Conservation (phyloP, 1,140 invertebrate genomes). For the Atta colombica region DNA sequence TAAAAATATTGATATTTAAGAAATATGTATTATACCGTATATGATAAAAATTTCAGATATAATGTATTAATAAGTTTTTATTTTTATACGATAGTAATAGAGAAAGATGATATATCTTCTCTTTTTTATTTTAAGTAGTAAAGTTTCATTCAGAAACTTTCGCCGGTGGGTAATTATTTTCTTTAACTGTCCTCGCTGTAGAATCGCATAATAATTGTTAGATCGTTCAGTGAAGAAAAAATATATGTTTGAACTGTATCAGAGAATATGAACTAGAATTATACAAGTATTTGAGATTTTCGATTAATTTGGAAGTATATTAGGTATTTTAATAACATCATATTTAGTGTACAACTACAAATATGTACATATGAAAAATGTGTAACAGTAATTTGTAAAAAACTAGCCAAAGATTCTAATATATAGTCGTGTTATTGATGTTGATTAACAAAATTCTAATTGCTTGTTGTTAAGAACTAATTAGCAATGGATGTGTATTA, state of each 20-base stretch:
- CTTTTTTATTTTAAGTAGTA: background rate
- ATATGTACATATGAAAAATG: background rate
- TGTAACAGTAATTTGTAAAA: slow-evolving; percentile 39
- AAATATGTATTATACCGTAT: too few relatives aligned
- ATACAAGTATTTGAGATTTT: background rate
- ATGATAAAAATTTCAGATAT: background rate
- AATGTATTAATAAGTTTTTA: background rate
- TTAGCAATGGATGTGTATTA: slow-evolving; percentile 70
- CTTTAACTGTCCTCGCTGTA: background rate
- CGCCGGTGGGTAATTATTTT: background rate
- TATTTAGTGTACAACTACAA: background rate
- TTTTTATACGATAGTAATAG: background rate
- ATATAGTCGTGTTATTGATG: background rate
- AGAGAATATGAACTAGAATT: too few relatives aligned
- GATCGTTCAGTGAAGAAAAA: background rate
- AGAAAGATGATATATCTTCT: background rate
- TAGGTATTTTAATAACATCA: background rate
- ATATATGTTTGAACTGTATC: background rate
- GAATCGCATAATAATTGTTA: background rate
- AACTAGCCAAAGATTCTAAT: slow-evolving; percentile 22
- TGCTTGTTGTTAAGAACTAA: slow-evolving; percentile 61
- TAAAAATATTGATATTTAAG: background rate
- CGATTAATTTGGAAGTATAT: slow-evolving; percentile 6
- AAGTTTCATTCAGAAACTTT: too few relatives aligned
- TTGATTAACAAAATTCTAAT: slow-evolving; percentile 72